Evolutionary conservation across 2,888 invertebrate species (phyloP).

Genomic region (Hydrotaea cyrtoneurina): DNA sequence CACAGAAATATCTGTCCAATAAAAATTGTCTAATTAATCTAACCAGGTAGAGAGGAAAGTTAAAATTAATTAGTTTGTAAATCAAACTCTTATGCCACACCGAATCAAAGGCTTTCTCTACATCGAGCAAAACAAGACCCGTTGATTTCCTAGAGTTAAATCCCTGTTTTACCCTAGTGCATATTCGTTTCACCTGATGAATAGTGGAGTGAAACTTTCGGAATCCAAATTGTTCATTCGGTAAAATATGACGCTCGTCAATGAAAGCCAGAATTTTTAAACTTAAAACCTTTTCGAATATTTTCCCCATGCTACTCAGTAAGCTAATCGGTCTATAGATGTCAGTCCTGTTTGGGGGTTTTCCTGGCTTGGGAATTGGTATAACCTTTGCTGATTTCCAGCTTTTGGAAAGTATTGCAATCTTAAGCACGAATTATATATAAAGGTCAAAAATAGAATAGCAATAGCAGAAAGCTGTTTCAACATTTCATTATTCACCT

Average conservation of each 20-base stretch:
- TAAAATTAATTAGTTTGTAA: background rate
- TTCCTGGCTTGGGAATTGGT: background rate
- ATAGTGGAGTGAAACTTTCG: background rate
- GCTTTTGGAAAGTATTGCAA: background rate
- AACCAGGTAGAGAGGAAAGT: background rate
- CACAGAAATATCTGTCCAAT: background rate
- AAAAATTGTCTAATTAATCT: slow-evolving; percentile 13
- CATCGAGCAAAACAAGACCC: background rate
- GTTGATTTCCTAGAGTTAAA: background rate
- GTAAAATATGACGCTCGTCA: background rate
- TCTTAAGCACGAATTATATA: background rate
- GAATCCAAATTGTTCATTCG: slow-evolving; percentile 29
- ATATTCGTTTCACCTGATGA: background rate
- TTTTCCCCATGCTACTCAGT: background rate
- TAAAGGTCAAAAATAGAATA: background rate
- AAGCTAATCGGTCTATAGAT: slow-evolving; percentile 31
- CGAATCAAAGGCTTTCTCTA: background rate
- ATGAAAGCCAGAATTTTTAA: background rate
- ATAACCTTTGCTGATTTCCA: background rate
- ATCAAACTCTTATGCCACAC: slow-evolving; percentile 17
- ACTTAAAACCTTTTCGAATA: slow-evolving; percentile 12
- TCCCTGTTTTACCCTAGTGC: background rate
- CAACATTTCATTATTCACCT: background rate
- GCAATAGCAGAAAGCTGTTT: background rate
- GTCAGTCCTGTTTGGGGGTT: background rate